A percentile compares a stretch with the other conserved stretches of the same genome.
Conservation (phyloP, 2,113 vertebrate species). For the Prionailurus viverrinus region DNA sequence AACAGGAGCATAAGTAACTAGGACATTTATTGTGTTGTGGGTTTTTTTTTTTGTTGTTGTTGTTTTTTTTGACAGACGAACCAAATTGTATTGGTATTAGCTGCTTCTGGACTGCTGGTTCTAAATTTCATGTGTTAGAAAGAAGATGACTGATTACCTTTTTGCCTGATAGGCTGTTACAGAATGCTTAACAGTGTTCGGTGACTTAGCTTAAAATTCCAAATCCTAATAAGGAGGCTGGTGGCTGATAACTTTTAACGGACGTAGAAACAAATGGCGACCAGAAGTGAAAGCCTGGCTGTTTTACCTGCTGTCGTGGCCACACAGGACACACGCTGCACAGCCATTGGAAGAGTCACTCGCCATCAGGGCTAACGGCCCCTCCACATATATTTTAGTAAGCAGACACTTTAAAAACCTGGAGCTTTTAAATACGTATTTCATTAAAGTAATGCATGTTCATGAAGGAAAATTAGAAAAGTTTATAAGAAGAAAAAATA, state of each 20-base stretch:
- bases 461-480: conserved; percentile 40
- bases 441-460: conserved; percentile 5
- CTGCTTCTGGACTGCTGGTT: conserved; percentile 57
- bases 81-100: conserved; percentile 36
- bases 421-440: neutral
- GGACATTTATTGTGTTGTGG: neutral
- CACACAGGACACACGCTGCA: neutral
- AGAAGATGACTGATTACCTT: conserved; percentile 60
- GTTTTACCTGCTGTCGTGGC: neutral
- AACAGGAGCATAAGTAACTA: conserved; percentile 1
- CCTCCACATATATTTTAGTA: neutral
- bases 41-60: too few species aligned
- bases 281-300: neutral
- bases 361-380: neutral
- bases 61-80: conserved; percentile 55
- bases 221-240: conserved; percentile 27
- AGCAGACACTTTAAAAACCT: neutral
- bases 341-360: neutral
- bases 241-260: neutral
- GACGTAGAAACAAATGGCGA: neutral
- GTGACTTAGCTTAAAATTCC: conserved; percentile 55
- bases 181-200: conserved; percentile 55
- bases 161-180: conserved; percentile 51
- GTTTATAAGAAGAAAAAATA: neutral
- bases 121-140: conserved; percentile 58